A percentile compares a stretch with the other conserved stretches of the same genome.
Evolutionary conservation across 2,113 vertebrate genomes (phyloP).

Genomic region (Prolemur simus): DNA sequence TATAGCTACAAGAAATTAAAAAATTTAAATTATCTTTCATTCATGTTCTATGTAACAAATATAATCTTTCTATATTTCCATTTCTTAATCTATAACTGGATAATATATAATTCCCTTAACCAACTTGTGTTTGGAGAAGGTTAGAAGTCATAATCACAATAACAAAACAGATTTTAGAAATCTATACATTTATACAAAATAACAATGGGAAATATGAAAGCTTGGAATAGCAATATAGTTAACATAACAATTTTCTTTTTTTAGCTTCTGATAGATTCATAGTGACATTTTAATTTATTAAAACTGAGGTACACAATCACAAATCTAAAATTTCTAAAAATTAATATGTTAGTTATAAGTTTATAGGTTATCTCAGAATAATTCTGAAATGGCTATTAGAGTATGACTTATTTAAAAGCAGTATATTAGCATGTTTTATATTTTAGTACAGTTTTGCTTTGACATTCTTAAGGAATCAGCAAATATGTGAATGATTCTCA

Average conservation of each 20-base stretch:
- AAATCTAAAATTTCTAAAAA: constrained; percentile 14
- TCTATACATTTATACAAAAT: not conserved
- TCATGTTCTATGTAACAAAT: constrained; percentile 6
- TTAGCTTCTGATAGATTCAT: not conserved
- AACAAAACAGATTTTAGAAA: constrained; percentile 22
- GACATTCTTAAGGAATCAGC: not conserved
- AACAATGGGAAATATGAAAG: constrained; percentile 7
- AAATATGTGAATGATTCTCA: not conserved
- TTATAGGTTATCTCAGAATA: not conserved
- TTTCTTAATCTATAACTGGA: constrained; percentile 19
- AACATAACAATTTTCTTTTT: constrained; percentile 6
- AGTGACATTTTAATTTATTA: constrained; percentile 26
- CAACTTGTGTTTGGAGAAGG: not conserved
- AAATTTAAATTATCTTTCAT: not conserved
- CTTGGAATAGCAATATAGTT: not conserved
- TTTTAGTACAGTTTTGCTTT: constrained; percentile 41
- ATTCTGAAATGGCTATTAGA: constrained; percentile 12
- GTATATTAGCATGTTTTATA: not conserved
- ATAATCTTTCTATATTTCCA: not conserved
- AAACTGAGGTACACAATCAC: not conserved
- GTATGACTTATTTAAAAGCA: constrained; percentile 33
- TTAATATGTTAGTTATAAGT: not conserved
- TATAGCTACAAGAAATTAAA: not conserved
- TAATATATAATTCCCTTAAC: not conserved
- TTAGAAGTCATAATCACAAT: not conserved